These are phyloP conservation scores for Tricholaema leucomelas DNA, from an alignment of 2,113 vertebrate species.

Conservation along the genomic window DNA sequence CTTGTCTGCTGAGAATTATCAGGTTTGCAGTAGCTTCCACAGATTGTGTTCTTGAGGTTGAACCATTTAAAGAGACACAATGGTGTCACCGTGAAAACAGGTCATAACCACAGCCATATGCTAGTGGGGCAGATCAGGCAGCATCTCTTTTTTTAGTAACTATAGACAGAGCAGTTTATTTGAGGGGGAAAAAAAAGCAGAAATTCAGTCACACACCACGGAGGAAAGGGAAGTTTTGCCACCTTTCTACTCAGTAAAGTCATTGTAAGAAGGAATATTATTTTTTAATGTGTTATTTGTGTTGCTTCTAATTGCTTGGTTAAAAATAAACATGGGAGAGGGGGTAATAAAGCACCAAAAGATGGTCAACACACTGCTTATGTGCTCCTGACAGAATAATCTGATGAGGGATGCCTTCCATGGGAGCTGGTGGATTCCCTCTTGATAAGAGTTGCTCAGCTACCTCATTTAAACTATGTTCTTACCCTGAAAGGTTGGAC, in stretches of 20 bases:
- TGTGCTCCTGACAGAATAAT: neutral
- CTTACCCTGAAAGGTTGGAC: too few relatives aligned
- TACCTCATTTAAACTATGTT: too few relatives aligned
- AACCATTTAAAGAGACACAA: constrained; percentile 29
- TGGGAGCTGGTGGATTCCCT: too few relatives aligned
- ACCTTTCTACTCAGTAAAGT: neutral
- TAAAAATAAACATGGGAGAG: neutral
- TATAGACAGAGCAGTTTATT: neutral
- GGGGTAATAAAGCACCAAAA: neutral
- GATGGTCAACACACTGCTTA: neutral
- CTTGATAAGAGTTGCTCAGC: too few relatives aligned
- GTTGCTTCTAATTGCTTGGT: neutral
- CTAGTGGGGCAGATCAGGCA: neutral
- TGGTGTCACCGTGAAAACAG: constrained; percentile 50
- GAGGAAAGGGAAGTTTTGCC: neutral
- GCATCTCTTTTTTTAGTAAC: constrained; percentile 2
- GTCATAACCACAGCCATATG: constrained; percentile 23
- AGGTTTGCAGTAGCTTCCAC: constrained; percentile 1
- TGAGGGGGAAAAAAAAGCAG: neutral
- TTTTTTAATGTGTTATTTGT: neutral
- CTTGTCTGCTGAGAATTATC: constrained; percentile 9
- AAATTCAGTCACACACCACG: neutral
- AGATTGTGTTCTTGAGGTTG: neutral
- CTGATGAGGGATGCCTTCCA: neutral
- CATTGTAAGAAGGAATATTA: neutral